Evolutionary conservation across 2,888 invertebrate species (phyloP), one percentile per base, ranked within the genome.

Genomic region (Heliothis peltigera): DNA sequence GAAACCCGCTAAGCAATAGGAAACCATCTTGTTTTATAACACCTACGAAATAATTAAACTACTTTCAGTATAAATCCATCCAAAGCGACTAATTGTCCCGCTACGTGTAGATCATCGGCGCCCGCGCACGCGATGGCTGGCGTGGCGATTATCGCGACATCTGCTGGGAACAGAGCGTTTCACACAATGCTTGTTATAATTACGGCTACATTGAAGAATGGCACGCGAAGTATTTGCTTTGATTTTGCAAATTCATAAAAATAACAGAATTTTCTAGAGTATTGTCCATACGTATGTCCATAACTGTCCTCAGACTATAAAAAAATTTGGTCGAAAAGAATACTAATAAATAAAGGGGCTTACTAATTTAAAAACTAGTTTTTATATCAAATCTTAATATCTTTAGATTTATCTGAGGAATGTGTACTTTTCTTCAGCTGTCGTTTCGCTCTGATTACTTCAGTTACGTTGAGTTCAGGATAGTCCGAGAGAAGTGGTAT

Each of bases 91-190:
- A 73, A 75, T 71, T 77, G 77, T 70, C 59, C 70, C 67, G 69
- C 62, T 70, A 71, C 55, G 49, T 65, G 59, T 51, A 66, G 57
- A 66, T 57, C 62, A 63, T 64, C 49, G 60, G 84, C 81, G 82
- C 84, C 63, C 58, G 77, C 72, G 72, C 74, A 78, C 74, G 79
- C 79, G 77, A 83, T 78, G 53, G 43, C 53, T 65, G 19, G 64
- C 79, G 70, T 75, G 64, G 79, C 59, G 81, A 79, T 78, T 80
- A 79, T 79, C 83, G 80, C 80, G 81, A 78, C 86, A 87, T 87
- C 87, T 81, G 75, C 77, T 87, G 87, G 81, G 86, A 87, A 87
- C 73, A 77, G 77, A 81, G 67, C 73, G 70, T 66, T 80, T 82
- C 85, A 81, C 82, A 83, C 82, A 82, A 81, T 63, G 77, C 68